Evolutionary conservation across 1,140 invertebrate genomes (phyloP).

Genomic region (Pseudomyrmex dendroicus): DNA sequence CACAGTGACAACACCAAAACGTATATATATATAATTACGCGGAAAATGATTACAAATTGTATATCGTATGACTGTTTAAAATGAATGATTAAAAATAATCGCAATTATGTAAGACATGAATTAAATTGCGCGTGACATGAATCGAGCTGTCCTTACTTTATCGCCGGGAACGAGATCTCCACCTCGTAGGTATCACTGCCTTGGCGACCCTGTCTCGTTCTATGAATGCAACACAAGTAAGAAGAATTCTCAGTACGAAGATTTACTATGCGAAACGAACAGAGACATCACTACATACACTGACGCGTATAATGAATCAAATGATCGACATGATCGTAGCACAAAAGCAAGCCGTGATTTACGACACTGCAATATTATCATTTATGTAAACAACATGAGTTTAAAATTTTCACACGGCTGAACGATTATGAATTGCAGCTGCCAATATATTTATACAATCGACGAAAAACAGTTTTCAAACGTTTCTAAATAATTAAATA

Average conservation of each 20-base stretch:
- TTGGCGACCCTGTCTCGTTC: slow-evolving; percentile 85
- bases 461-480: too few relatives aligned
- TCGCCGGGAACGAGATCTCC: slow-evolving; percentile 95
- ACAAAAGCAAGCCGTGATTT: slow-evolving; percentile 33
- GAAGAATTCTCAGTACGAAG: slow-evolving; percentile 74
- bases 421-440: slow-evolving; percentile 13
- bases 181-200: slow-evolving; percentile 93
- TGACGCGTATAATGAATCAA: neutral
- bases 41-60: neutral
- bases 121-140: slow-evolving; percentile 54
- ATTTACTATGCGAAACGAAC: slow-evolving; percentile 5
- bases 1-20: neutral
- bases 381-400: neutral
- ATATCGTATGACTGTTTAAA: slow-evolving; percentile 16
- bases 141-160: slow-evolving; percentile 91
- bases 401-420: neutral
- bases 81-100: slow-evolving; percentile 35
- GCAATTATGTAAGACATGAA: slow-evolving; percentile 37
- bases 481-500: neutral
- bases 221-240: slow-evolving; percentile 80
- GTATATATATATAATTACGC: neutral
- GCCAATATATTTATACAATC: neutral
- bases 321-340: neutral
- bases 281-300: neutral
- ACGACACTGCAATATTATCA: neutral